Evolutionary conservation across 2,113 vertebrate genomes (phyloP).

Genomic region (Rhynchopsitta pachyrhyncha): DNA sequence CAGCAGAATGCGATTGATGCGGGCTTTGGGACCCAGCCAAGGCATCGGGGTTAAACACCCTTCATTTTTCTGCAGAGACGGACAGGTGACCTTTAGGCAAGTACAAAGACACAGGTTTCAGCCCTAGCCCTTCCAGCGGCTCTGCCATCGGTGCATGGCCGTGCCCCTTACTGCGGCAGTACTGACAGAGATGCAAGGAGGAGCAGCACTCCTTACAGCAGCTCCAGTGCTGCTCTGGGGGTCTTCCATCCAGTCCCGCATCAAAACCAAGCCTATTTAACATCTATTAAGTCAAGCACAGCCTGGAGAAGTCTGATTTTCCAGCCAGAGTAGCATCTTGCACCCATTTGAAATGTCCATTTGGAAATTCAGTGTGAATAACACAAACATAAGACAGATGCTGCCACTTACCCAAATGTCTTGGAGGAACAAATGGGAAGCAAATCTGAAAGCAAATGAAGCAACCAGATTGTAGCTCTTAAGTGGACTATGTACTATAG

Average conservation of each 20-base stretch:
- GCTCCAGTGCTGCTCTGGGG: background rate
- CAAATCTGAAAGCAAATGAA: conserved; percentile 63
- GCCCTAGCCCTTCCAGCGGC: background rate
- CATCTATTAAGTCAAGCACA: conserved; percentile 15
- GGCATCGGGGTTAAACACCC: background rate
- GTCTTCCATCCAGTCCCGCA: background rate
- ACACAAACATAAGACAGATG: conserved; percentile 67
- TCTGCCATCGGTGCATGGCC: rapidly evolving
- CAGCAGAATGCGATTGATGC: background rate
- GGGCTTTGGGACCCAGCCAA: background rate
- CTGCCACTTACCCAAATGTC: conserved; percentile 67
- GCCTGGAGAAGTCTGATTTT: conserved; percentile 38
- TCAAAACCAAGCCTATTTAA: background rate
- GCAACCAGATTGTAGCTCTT: conserved; percentile 59
- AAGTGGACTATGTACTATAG: conserved; percentile 41
- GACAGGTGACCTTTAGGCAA: background rate
- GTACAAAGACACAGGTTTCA: rapidly evolving
- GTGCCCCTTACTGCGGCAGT: rapidly evolving
- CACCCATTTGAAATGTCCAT: conserved; percentile 59
- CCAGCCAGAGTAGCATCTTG: conserved; percentile 65
- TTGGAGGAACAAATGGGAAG: conserved; percentile 65
- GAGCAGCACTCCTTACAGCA: background rate
- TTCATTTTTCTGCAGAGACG: background rate
- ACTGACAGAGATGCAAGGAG: rapidly evolving
- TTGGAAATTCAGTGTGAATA: conserved; percentile 70